Evolutionary conservation across 2,888 invertebrate species (phyloP).

Genomic region (Drosophila leonis): DNA sequence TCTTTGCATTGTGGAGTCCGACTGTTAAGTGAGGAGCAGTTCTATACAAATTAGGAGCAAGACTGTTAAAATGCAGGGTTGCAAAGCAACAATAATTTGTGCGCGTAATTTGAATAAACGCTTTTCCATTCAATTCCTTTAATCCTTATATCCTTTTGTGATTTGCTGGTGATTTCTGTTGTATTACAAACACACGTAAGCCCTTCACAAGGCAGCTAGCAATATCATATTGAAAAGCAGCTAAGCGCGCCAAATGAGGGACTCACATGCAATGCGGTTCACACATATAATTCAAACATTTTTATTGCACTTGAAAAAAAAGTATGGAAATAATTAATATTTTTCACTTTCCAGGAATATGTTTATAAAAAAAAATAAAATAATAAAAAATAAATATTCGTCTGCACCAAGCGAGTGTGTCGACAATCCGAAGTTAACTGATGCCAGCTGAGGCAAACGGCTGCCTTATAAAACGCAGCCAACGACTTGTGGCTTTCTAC

Average conservation of each 20-base stretch:
- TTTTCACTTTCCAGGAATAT: constrained; percentile 3
- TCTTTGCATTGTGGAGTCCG: constrained; percentile 23
- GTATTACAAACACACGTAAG: constrained; percentile 83
- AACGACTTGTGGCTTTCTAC: constrained; percentile 29
- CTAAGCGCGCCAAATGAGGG: constrained; percentile 85
- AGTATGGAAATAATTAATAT: not conserved
- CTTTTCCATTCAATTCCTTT: not conserved
- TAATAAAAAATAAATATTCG: not conserved
- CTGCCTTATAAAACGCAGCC: constrained; percentile 45
- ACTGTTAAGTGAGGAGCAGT: constrained; percentile 16
- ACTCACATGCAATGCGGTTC: constrained; percentile 81
- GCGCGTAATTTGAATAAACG: constrained; percentile 22
- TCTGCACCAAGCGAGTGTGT: constrained; percentile 17
- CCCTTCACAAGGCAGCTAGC: constrained; percentile 86
- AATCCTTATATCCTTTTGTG: not conserved
- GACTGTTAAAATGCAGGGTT: constrained; percentile 14
- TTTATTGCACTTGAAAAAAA: constrained; percentile 10
- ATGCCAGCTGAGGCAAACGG: constrained; percentile 20
- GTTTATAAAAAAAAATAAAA: not conserved
- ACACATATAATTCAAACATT: not conserved
- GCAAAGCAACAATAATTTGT: not conserved
- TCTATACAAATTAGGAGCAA: not conserved
- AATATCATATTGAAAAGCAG: constrained; percentile 72
- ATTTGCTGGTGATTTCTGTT: constrained; percentile 35
- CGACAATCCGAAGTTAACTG: constrained; percentile 51